Conservation (phyloP, 2,888 invertebrate genomes). For the Gandaritis pyraliata region DNA sequence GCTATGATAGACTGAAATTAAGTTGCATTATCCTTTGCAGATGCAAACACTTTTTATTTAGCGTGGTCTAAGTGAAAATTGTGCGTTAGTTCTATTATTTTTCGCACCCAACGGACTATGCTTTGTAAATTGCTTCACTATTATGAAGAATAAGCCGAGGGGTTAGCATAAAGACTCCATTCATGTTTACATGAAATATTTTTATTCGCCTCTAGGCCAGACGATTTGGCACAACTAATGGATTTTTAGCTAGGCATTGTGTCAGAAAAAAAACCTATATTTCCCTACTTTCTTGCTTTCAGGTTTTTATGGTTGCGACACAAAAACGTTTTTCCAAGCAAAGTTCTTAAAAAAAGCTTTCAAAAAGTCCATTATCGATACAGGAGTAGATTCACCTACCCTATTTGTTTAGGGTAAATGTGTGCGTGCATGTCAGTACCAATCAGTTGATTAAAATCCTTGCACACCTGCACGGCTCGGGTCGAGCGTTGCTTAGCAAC, state of each 20-base stretch:
- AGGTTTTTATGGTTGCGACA: too few species aligned
- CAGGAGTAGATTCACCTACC: conserved; percentile 30
- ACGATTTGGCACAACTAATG: conserved; percentile 46
- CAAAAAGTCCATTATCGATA: conserved; percentile 26
- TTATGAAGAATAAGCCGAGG: conserved; percentile 60
- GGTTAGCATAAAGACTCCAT: conserved; percentile 61
- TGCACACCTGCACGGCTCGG: conserved; percentile 71
- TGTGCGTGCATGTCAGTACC: conserved; percentile 48
- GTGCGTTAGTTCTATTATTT: conserved; percentile 43
- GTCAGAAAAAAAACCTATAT: not conserved
- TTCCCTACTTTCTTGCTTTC: too few species aligned
- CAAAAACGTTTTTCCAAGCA: not conserved
- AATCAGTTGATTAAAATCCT: conserved; percentile 81
- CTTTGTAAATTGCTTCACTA: conserved; percentile 74
- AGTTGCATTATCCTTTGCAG: conserved; percentile 1
- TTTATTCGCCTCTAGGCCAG: conserved; percentile 53
- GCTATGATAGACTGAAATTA: not conserved
- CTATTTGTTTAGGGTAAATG: conserved; percentile 33
- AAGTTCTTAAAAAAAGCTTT: conserved; percentile 17
- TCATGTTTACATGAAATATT: conserved; percentile 70
- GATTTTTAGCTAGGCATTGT: conserved; percentile 37
- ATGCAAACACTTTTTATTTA: not conserved
- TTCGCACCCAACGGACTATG: conserved; percentile 64
- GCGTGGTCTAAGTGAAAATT: conserved; percentile 22
- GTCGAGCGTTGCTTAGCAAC: conserved; percentile 63